Evolutionary conservation across 2,888 invertebrate species (phyloP).

Genomic region (Pachydiplax longipennis): DNA sequence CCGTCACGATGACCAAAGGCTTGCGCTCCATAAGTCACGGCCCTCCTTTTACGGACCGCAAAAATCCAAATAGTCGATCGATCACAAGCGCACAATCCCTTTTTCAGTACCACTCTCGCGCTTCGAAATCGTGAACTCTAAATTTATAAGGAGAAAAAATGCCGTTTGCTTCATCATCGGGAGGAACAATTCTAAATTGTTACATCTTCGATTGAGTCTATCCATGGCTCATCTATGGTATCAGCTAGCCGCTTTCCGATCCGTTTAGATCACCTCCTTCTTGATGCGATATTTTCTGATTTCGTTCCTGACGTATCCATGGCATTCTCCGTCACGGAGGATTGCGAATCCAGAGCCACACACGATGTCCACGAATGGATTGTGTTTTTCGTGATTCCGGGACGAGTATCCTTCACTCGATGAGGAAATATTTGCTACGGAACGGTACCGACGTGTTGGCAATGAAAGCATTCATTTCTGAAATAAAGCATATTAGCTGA

Average conservation of each 20-base stretch:
- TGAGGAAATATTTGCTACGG: no score
- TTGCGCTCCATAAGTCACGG: background rate
- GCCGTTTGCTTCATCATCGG: background rate
- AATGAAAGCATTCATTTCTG: no score
- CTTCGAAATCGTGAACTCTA: conserved; percentile 19
- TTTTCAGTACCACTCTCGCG: background rate
- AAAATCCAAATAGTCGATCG: conserved; percentile 31
- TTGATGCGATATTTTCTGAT: no score
- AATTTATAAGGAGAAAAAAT: background rate
- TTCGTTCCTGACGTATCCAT: background rate
- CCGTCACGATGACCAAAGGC: conserved; percentile 16
- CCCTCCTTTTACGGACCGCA: background rate
- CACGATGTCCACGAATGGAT: no score
- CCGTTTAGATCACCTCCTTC: background rate
- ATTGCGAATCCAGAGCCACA: no score
- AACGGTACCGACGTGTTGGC: no score
- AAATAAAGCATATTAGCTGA: no score
- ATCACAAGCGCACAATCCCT: background rate
- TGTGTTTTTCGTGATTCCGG: no score
- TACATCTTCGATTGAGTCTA: background rate
- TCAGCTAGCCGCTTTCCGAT: background rate
- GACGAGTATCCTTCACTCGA: no score
- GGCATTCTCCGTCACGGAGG: background rate
- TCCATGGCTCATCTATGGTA: no score
- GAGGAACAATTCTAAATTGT: background rate